Conservation (phyloP, 2,888 invertebrate species). For the Tinea trinotella region DNA sequence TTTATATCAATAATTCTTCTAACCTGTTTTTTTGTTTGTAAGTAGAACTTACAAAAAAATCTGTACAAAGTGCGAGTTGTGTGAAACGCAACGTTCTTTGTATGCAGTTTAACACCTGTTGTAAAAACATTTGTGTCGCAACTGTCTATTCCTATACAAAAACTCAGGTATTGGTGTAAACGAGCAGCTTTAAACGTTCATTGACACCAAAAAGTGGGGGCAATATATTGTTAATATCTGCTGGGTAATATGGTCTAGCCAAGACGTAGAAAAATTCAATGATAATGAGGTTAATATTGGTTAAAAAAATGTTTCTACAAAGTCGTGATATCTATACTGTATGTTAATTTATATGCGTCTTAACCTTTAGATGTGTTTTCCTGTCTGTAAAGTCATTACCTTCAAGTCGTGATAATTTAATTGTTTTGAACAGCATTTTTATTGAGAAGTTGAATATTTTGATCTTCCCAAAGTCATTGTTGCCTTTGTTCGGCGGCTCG, state of each 20-base stretch:
- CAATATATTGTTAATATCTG: not conserved
- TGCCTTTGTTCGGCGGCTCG: not conserved
- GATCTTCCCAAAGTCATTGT: not conserved
- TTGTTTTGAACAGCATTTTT: not conserved
- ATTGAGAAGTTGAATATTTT: not conserved
- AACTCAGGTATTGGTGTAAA: constrained; percentile 7
- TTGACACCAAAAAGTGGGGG: not conserved
- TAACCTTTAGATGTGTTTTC: constrained; percentile 7
- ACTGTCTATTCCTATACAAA: constrained; percentile 7
- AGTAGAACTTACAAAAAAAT: not conserved
- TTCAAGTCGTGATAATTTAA: not conserved
- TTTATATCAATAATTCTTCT: not conserved
- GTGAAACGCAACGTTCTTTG: not conserved
- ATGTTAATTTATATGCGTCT: not conserved
- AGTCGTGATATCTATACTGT: not conserved
- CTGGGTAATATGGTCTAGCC: not conserved
- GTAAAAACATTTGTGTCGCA: constrained; percentile 10
- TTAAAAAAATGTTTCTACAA: not conserved
- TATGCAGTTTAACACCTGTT: constrained; percentile 12
- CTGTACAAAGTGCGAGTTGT: not conserved
- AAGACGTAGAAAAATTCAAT: not conserved
- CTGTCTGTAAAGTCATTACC: constrained; percentile 4
- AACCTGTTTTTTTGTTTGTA: not conserved
- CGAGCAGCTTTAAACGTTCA: constrained; percentile 6
- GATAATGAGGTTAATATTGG: not conserved